Conservation (phyloP, 2,797 vertebrate genomes). For the Anas bernieri region DNA sequence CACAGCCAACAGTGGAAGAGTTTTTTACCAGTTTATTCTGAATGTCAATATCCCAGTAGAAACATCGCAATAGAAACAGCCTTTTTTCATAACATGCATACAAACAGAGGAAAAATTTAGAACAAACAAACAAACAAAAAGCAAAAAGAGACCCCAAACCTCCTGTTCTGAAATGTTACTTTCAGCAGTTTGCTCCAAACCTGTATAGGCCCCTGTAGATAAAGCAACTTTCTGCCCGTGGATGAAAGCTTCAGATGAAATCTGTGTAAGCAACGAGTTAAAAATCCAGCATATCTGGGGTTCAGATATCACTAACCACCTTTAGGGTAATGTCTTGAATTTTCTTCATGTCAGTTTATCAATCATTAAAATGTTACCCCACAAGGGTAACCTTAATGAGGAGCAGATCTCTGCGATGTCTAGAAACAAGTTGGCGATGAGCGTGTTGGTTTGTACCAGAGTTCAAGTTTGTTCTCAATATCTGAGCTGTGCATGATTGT, state of each 20-base stretch:
- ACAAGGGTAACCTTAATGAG: neutral
- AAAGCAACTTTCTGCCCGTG: neutral
- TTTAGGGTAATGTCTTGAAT: neutral
- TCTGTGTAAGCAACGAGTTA: neutral
- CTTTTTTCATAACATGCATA: neutral
- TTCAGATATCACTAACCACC: neutral
- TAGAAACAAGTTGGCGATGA: neutral
- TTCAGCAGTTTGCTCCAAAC: neutral
- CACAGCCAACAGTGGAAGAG: neutral
- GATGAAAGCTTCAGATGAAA: neutral
- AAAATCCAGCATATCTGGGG: neutral
- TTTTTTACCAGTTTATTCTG: neutral
- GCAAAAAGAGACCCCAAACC: neutral
- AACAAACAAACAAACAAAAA: neutral
- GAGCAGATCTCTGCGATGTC: neutral
- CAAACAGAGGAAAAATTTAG: neutral
- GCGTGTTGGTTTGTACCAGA: neutral
- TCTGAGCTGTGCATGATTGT: neutral
- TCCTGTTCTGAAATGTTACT: neutral
- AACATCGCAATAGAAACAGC: neutral
- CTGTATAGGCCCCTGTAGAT: neutral
- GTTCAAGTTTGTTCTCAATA: neutral
- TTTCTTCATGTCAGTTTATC: neutral
- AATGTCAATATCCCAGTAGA: neutral
- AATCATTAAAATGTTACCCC: neutral